phyloP scores from a whole-genome alignment of 92 coral and sea anemone species.

The Muricea muricata region DNA sequence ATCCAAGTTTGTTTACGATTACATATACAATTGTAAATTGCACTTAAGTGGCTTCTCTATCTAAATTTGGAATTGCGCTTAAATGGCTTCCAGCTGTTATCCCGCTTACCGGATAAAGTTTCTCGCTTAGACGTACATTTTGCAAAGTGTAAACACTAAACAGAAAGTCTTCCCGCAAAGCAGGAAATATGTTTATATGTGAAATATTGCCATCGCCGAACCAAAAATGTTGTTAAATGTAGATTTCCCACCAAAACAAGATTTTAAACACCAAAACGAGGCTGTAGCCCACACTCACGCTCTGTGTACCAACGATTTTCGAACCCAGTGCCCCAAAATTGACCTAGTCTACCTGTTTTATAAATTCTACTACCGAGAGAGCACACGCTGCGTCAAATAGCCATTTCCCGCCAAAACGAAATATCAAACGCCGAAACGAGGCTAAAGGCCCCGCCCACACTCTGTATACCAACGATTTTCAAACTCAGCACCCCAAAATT shows the following conservation, averaged over 20 bases:
- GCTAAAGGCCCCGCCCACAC: slow-evolving; percentile 36
- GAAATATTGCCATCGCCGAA: neutral
- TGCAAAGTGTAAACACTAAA: too few species aligned
- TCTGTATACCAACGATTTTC: slow-evolving; percentile 32
- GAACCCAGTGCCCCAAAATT: neutral
- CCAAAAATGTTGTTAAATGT: neutral
- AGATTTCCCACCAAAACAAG: too few species aligned
- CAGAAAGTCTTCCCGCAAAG: too few species aligned
- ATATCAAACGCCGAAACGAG: slow-evolving; percentile 5
- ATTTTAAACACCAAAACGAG: neutral
- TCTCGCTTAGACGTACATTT: too few species aligned
- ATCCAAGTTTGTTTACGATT: too few species aligned
- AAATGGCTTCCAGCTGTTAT: too few species aligned
- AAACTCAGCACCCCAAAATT: slow-evolving; percentile 18
- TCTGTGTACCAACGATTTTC: neutral
- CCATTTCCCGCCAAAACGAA: neutral
- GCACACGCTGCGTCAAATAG: neutral
- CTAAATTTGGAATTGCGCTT: too few species aligned
- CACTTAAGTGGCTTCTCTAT: too few species aligned
- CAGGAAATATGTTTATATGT: neutral
- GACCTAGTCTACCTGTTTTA: neutral
- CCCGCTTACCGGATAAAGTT: too few species aligned
- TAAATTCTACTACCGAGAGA: neutral
- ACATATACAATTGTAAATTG: too few species aligned
- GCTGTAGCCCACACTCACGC: neutral